phyloP scores from a whole-genome alignment of 2,797 vertebrate species.

The Todus mexicanus region DNA sequence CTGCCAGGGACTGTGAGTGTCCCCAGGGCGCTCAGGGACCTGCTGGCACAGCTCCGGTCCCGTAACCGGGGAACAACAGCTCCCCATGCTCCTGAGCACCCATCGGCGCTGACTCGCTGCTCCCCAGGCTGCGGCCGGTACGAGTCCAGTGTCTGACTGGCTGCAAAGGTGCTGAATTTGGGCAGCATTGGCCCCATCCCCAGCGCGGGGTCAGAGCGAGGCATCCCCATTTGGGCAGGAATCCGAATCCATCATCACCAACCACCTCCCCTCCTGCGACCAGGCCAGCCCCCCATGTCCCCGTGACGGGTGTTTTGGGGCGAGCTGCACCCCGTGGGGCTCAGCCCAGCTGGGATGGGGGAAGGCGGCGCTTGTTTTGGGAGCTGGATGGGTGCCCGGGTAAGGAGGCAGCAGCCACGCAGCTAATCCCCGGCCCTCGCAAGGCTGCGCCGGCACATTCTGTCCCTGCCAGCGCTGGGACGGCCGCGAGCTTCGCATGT shows the following conservation, averaged over 20 bases:
- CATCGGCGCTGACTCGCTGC: neutral
- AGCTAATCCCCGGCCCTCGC: neutral
- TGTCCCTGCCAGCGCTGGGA: conserved; percentile 7
- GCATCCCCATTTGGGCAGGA: fast-evolving
- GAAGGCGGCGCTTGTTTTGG: neutral
- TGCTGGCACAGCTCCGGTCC: neutral
- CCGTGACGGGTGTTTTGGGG: neutral
- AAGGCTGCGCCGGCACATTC: conserved; percentile 30
- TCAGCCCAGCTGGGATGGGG: neutral
- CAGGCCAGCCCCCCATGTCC: neutral
- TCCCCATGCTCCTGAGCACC: neutral
- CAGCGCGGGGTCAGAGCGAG: fast-evolving
- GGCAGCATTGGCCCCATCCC: fast-evolving
- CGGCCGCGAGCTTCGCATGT: neutral
- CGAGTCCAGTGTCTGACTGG: fast-evolving
- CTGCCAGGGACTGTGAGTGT: fast-evolving
- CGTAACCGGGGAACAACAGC: fast-evolving
- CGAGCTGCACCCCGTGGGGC: neutral
- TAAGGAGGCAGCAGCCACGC: neutral
- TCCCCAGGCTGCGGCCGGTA: fast-evolving
- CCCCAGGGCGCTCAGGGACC: neutral
- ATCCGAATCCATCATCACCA: fast-evolving
- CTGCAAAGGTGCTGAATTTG: neutral
- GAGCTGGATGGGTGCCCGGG: conserved; percentile 11
- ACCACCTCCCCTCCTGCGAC: no score